phyloP scores from a whole-genome alignment of 2,113 vertebrate species.

The Atractosteus spatula region DNA sequence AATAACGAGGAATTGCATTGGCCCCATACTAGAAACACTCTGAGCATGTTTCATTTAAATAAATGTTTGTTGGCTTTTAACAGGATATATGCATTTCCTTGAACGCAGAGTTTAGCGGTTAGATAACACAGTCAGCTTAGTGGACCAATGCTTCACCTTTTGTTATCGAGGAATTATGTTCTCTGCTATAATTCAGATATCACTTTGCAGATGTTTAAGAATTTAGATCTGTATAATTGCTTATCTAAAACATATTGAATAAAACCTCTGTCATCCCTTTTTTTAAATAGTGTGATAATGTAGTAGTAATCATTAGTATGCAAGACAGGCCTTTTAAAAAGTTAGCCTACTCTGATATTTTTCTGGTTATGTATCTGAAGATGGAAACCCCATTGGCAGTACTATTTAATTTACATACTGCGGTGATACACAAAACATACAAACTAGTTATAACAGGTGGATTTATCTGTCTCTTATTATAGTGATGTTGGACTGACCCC shows the following conservation, averaged over 20 bases:
- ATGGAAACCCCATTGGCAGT: too few relatives aligned
- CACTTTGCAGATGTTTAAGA: neutral
- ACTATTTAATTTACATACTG: too few relatives aligned
- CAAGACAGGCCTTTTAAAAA: neutral
- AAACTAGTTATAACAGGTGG: too few relatives aligned
- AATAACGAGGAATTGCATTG: neutral
- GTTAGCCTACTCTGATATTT: too few relatives aligned
- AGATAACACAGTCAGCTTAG: slow-evolving; percentile 14
- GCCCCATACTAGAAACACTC: neutral
- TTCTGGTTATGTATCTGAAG: too few relatives aligned
- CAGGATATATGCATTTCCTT: neutral
- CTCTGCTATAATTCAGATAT: neutral
- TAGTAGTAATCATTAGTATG: neutral
- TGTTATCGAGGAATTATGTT: neutral
- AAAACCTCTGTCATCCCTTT: too few relatives aligned
- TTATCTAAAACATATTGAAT: too few relatives aligned
- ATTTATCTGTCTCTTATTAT: too few relatives aligned
- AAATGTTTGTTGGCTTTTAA: slow-evolving; percentile 8
- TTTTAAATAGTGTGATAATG: neutral
- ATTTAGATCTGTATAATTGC: too few relatives aligned
- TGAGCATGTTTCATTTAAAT: slow-evolving; percentile 26
- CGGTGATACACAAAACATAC: too few relatives aligned
- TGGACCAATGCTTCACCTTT: neutral
- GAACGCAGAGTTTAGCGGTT: slow-evolving; percentile 3
- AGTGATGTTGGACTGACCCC: too few relatives aligned